phyloP scores from a whole-genome alignment of 1,140 invertebrate species.

The Prorops nasuta region DNA sequence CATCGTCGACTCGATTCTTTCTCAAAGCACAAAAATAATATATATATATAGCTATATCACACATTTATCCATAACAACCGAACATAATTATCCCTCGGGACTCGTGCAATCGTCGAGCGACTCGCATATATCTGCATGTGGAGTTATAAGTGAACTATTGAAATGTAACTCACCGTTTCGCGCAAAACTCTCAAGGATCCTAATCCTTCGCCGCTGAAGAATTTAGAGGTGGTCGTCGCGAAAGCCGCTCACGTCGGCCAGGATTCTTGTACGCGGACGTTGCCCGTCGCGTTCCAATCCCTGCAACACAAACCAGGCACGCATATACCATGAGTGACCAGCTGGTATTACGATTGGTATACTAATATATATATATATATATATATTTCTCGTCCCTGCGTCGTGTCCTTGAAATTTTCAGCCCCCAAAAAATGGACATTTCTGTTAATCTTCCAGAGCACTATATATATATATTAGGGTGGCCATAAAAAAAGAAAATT shows the following conservation, averaged over 20 bases:
- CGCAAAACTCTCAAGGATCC: slow-evolving; percentile 46
- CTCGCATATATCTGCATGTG: too few species aligned
- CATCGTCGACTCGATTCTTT: not conserved
- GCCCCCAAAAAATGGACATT: too few species aligned
- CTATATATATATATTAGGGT: too few species aligned
- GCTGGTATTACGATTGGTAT: not conserved
- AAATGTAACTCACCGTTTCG: slow-evolving; percentile 49
- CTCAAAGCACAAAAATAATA: not conserved
- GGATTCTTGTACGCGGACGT: slow-evolving; percentile 55
- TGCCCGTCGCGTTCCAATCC: slow-evolving; percentile 56
- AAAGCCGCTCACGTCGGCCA: slow-evolving; percentile 56
- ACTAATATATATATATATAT: not conserved
- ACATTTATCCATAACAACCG: too few species aligned
- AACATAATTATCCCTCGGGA: too few species aligned
- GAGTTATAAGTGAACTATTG: too few species aligned
- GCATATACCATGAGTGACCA: not conserved
- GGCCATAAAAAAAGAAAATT: too few species aligned
- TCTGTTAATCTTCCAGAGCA: too few species aligned
- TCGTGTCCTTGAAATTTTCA: not conserved
- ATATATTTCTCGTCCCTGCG: not conserved
- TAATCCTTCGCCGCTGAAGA: slow-evolving; percentile 46
- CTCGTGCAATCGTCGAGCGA: too few species aligned
- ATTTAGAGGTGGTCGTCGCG: slow-evolving; percentile 42
- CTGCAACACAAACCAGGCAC: slow-evolving; percentile 47
- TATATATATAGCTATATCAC: too few species aligned